Conservation (phyloP, 2,113 vertebrate species). For the Chinchilla lanigera region DNA sequence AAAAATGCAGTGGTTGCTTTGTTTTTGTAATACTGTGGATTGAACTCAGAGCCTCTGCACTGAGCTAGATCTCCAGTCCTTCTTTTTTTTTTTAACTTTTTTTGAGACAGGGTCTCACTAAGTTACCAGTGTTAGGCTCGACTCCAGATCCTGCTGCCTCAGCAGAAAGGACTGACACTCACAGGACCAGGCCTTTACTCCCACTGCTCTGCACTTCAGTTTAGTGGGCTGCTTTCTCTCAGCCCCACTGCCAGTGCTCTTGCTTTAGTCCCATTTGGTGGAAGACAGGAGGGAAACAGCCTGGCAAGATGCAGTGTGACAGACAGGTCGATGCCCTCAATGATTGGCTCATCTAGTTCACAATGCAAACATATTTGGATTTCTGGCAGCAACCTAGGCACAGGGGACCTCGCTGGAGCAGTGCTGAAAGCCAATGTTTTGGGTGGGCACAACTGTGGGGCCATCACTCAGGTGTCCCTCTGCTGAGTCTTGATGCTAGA, state of each 20-base stretch:
- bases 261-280: slow-evolving; percentile 58
- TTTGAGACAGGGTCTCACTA: background rate
- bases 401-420: background rate
- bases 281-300: background rate
- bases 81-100: background rate
- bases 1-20: slow-evolving; percentile 56
- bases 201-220: background rate
- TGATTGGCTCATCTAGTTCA: too few species aligned
- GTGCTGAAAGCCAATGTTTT: background rate
- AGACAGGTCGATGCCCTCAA: background rate
- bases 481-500: slow-evolving; percentile 66
- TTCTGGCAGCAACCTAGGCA: background rate
- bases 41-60: background rate
- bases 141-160: background rate
- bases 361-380: background rate
- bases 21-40: background rate
- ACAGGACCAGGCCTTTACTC: background rate
- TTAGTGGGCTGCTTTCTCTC: background rate
- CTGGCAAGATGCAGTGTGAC: background rate
- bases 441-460: background rate
- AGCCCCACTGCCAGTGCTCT: background rate
- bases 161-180: background rate
- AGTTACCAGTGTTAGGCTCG: background rate
- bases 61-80: background rate
- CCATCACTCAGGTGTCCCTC: slow-evolving; percentile 73